Percentiles rank a stretch among this genome's conserved stretches.
Evolutionary conservation across 2,113 vertebrate genomes (phyloP).

Genomic region (Capricornis sumatraensis): DNA sequence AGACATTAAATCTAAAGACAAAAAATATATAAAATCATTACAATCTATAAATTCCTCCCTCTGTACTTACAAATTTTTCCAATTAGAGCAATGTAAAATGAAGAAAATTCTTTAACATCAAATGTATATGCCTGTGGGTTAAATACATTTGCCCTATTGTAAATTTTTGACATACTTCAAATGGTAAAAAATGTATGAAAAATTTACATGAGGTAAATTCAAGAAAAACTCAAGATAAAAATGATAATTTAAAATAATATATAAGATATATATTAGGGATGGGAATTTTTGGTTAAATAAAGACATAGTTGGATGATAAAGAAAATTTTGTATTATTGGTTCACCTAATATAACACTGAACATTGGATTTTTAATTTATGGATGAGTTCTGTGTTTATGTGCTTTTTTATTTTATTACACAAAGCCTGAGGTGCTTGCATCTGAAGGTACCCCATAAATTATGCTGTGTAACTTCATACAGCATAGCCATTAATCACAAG

Average conservation of each 20-base stretch:
- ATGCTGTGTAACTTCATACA: slow-evolving; percentile 30
- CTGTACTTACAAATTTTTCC: neutral
- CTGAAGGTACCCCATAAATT: neutral
- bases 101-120: neutral
- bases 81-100: neutral
- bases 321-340: neutral
- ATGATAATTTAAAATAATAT: neutral
- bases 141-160: neutral
- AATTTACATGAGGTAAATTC: neutral
- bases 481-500: neutral
- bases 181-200: neutral
- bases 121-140: neutral
- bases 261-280: neutral
- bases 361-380: slow-evolving; percentile 37
- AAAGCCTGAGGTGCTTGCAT: neutral
- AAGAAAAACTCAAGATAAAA: slow-evolving; percentile 16
- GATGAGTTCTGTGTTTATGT: slow-evolving; percentile 11
- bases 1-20: neutral
- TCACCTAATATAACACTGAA: neutral
- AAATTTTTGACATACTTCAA: neutral
- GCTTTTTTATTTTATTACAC: slow-evolving; percentile 43
- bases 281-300: neutral
- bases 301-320: neutral
- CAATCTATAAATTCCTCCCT: neutral
- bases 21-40: neutral